Evolutionary conservation across 2,888 invertebrate species (phyloP).

Genomic region (Copidosoma aretas): DNA sequence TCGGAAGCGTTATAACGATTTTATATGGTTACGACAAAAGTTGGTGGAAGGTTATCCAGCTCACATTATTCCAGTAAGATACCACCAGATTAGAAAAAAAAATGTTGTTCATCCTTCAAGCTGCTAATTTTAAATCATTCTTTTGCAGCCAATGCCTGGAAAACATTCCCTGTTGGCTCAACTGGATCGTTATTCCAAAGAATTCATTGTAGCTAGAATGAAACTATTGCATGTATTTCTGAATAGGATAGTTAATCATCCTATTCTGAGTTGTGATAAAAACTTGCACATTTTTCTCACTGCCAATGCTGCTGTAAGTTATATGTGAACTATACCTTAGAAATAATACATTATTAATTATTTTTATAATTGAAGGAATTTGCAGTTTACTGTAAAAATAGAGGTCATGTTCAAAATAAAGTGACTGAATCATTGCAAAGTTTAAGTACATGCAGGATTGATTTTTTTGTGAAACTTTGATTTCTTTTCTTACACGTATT

Average conservation of each 20-base stretch:
- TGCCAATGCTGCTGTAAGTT: slow-evolving; percentile 69
- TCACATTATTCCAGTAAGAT: slow-evolving; percentile 72
- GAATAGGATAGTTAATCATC: slow-evolving; percentile 72
- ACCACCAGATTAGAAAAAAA: not conserved
- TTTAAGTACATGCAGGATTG: slow-evolving; percentile 58
- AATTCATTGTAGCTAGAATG: slow-evolving; percentile 73
- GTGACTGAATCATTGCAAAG: slow-evolving; percentile 68
- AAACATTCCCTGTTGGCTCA: slow-evolving; percentile 74
- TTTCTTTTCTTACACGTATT: slow-evolving; percentile 14
- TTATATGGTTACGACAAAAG: slow-evolving; percentile 73
- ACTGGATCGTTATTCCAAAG: slow-evolving; percentile 74
- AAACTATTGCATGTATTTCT: slow-evolving; percentile 72
- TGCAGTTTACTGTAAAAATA: slow-evolving; percentile 68
- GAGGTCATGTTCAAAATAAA: slow-evolving; percentile 66
- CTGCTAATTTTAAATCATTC: slow-evolving; percentile 5
- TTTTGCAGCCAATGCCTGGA: slow-evolving; percentile 71
- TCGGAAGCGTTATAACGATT: slow-evolving; percentile 75
- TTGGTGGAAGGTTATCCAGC: slow-evolving; percentile 72
- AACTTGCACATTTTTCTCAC: slow-evolving; percentile 72
- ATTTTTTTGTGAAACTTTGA: slow-evolving; percentile 10
- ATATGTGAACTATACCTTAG: too few relatives aligned
- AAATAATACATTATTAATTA: too few relatives aligned
- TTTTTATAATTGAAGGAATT: slow-evolving; percentile 66
- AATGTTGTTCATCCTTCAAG: not conserved
- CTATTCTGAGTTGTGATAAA: slow-evolving; percentile 72